A percentile compares a stretch with the other conserved stretches of the same genome.
phyloP scores from a whole-genome alignment of 2,888 invertebrate species.

The Meteorus colon region DNA sequence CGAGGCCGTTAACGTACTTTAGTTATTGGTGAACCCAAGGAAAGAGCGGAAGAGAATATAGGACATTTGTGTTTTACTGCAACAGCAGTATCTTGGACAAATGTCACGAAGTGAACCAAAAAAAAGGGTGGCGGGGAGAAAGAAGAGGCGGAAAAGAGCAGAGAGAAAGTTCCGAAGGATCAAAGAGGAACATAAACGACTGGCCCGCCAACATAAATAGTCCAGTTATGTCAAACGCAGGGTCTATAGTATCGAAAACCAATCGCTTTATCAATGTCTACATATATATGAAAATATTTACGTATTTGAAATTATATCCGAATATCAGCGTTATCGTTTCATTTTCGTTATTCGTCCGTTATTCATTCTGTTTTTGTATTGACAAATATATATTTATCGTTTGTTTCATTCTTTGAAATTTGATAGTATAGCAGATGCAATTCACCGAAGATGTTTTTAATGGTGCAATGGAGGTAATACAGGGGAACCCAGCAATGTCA shows the following conservation, averaged over 20 bases:
- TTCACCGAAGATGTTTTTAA: constrained; percentile 30
- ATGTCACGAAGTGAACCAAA: constrained; percentile 16
- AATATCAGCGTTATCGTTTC: constrained; percentile 38
- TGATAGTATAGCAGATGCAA: constrained; percentile 13
- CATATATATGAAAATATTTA: not conserved
- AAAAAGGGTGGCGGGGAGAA: not conserved
- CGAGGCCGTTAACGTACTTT: constrained; percentile 5
- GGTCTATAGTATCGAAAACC: constrained; percentile 25
- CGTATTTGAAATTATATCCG: constrained; percentile 34
- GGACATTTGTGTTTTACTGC: constrained; percentile 4
- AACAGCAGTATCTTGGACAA: constrained; percentile 25
- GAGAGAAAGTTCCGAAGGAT: constrained; percentile 18
- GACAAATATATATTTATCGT: not conserved
- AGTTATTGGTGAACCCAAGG: not conserved
- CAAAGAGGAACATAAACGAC: constrained; percentile 35
- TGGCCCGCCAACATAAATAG: constrained; percentile 49
- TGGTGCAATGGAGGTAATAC: not conserved
- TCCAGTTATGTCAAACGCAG: constrained; percentile 48
- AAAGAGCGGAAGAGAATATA: not conserved
- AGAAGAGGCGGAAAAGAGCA: not conserved
- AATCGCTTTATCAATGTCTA: not conserved
- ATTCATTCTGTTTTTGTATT: not conserved
- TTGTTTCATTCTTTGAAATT: not conserved
- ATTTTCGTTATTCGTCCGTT: constrained; percentile 29
- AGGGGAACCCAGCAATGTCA: constrained; percentile 27